phyloP scores from a whole-genome alignment of 2,797 vertebrate species.

The Fratercula arctica region DNA sequence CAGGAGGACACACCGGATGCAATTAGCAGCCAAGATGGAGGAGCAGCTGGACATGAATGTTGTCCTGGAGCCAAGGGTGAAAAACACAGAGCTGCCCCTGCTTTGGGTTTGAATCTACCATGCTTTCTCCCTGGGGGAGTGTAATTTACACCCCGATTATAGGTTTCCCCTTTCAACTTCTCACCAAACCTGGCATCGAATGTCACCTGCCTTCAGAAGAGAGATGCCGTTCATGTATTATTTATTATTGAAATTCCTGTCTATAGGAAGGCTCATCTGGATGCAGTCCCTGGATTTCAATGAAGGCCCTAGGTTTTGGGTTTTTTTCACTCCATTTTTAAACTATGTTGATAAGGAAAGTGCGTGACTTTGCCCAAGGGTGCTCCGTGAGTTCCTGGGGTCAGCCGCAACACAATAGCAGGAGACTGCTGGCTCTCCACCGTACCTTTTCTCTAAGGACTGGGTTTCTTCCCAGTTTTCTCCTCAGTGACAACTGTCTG shows the following conservation, averaged over 20 bases:
- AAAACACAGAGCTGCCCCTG: background rate
- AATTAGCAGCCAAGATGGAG: background rate
- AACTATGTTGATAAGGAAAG: background rate
- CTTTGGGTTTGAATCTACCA: background rate
- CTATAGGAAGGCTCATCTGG: background rate
- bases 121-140: background rate
- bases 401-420: background rate
- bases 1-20: background rate
- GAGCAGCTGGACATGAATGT: background rate
- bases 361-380: background rate
- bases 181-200: background rate
- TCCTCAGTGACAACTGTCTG: background rate
- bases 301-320: fast-evolving
- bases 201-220: background rate
- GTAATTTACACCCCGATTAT: background rate
- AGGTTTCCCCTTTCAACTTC: background rate
- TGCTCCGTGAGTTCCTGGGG: background rate
- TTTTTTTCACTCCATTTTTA: background rate
- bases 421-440: background rate
- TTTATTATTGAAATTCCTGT: background rate
- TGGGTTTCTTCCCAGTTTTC: background rate
- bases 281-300: background rate
- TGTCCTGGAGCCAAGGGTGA: background rate
- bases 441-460: background rate
- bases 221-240: background rate